Evolutionary conservation across 1,140 invertebrate species (phyloP).

Genomic region (Musca domestica): DNA sequence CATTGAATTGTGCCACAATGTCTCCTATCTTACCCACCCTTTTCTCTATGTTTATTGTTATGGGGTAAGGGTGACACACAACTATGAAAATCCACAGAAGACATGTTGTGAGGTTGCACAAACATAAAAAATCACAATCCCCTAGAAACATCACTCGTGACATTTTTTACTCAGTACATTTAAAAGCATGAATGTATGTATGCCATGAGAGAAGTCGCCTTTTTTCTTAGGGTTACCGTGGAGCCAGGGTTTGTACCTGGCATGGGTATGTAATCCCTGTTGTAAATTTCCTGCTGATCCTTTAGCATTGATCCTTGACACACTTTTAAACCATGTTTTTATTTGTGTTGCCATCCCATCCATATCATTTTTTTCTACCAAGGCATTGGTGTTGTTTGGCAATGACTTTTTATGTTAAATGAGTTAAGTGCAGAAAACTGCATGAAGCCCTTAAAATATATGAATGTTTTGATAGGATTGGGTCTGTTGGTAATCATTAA

Average conservation of each 20-base stretch:
- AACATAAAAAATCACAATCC: no score
- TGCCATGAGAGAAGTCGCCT: background rate
- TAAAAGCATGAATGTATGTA: background rate
- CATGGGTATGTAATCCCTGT: constrained; percentile 44
- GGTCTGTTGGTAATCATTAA: background rate
- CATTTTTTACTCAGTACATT: no score
- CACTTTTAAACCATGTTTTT: constrained; percentile 49
- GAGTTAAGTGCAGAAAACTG: no score
- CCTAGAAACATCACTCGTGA: no score
- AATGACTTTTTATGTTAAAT: no score
- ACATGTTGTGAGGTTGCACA: no score
- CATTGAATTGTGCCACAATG: background rate
- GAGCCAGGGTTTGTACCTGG: constrained; percentile 29
- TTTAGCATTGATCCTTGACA: constrained; percentile 19
- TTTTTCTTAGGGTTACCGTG: no score
- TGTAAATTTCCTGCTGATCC: constrained; percentile 50
- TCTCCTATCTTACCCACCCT: no score
- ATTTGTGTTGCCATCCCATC: constrained; percentile 46
- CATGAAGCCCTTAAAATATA: background rate
- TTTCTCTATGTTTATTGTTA: no score
- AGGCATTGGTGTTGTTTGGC: background rate
- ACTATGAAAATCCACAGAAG: no score
- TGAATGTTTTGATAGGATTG: constrained; percentile 16
- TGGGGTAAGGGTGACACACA: no score
- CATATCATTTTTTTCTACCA: background rate